These are phyloP conservation scores for Bostrychus sinensis DNA, from an alignment of 2,113 vertebrate species.

Conservation along the genomic window DNA sequence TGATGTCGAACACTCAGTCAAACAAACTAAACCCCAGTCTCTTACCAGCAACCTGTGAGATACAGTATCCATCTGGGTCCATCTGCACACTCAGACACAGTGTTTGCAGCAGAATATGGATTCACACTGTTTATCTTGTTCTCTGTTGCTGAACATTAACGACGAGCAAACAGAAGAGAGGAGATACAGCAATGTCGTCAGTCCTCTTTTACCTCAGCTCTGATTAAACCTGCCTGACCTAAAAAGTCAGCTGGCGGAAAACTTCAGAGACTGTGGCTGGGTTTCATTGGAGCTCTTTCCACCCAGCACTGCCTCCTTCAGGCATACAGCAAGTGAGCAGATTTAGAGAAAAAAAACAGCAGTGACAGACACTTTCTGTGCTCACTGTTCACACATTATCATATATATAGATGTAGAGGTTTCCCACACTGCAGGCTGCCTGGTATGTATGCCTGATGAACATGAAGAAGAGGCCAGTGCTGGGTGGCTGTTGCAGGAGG, in stretches of 20 bases:
- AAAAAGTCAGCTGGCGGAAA: constrained; percentile 74
- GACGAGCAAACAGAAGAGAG: constrained; percentile 32
- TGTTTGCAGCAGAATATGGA: constrained; percentile 47
- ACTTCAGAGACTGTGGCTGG: constrained; percentile 67
- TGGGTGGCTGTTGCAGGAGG: constrained; percentile 36
- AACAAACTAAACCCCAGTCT: constrained; percentile 43
- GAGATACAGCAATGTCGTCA: constrained; percentile 51
- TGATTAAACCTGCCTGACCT: constrained; percentile 76
- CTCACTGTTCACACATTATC: constrained; percentile 28
- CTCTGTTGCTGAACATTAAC: constrained; percentile 36
- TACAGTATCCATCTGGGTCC: constrained; percentile 60
- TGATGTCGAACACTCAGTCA: constrained; percentile 28
- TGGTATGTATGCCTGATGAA: constrained; percentile 35
- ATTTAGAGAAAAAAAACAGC: constrained; percentile 1
- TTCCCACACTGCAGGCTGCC: constrained; percentile 20
- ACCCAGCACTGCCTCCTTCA: constrained; percentile 38
- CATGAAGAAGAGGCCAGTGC: constrained; percentile 37
- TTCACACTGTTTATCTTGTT: constrained; percentile 37
- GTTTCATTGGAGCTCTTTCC: constrained; percentile 52
- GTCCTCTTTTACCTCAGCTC: constrained; percentile 67
- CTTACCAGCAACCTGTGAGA: constrained; percentile 33
- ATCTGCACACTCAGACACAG: constrained; percentile 47
- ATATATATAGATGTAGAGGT: constrained; percentile 16
- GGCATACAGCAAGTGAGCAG: constrained; percentile 39
- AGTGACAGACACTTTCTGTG: constrained; percentile 23